Percentiles rank a stretch among this genome's conserved stretches.
Evolutionary conservation across 2,113 vertebrate species (phyloP).

Genomic region (Gallinago jamesoni): DNA sequence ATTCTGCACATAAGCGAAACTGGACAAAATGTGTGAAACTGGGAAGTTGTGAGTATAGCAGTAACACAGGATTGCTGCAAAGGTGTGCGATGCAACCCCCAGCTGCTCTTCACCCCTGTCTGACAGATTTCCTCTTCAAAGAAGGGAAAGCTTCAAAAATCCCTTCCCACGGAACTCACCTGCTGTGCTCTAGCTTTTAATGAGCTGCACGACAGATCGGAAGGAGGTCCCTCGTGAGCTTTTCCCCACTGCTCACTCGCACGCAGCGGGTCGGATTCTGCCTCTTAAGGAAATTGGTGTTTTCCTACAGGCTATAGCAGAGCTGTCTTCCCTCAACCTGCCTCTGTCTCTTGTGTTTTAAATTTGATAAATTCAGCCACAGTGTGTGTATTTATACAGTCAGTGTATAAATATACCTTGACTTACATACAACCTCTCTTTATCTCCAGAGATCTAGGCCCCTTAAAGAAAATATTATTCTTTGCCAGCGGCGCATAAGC

Average conservation of each 20-base stretch:
- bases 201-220: background rate
- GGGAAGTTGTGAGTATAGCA: background rate
- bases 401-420: background rate
- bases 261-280: fast-evolving
- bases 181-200: background rate
- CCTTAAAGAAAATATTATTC: background rate
- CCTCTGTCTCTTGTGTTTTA: background rate
- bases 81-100: background rate
- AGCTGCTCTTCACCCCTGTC: background rate
- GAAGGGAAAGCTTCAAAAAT: background rate
- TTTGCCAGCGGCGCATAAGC: background rate
- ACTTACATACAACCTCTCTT: background rate
- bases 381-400: background rate
- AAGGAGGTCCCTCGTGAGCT: background rate
- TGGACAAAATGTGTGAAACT: background rate
- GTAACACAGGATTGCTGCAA: background rate
- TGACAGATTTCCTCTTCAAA: background rate
- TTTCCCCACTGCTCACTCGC: background rate
- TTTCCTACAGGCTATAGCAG: background rate
- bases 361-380: background rate
- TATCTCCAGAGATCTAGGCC: background rate
- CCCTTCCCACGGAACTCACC: background rate
- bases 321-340: background rate
- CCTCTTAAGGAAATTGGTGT: background rate
- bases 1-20: background rate